A percentile compares a stretch with the other conserved stretches of the same genome.
Conservation (phyloP, 2,797 vertebrate species). For the Aulostomus chinensis region DNA sequence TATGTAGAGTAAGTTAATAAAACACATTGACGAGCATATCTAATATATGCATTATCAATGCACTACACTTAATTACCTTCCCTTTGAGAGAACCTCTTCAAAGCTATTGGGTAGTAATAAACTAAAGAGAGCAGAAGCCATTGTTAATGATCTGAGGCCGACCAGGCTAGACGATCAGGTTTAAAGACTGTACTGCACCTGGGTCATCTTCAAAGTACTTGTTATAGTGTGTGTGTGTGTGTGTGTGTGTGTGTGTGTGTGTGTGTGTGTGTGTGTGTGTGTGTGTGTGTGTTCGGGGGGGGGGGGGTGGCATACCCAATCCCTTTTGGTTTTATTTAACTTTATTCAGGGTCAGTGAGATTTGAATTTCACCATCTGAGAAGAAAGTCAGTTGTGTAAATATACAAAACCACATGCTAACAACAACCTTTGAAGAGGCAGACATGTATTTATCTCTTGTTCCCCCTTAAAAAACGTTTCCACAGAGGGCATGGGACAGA, state of each 20-base stretch:
- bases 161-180: conserved; percentile 80
- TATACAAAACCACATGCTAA: conserved; percentile 12
- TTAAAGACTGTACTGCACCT: conserved; percentile 79
- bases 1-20: background rate
- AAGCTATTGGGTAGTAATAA: conserved; percentile 67
- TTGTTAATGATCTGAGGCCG: conserved; percentile 80
- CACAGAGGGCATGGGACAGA: conserved; percentile 20
- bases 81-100: conserved; percentile 59
- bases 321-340: too few relatives aligned
- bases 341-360: conserved; percentile 47
- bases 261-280: too few relatives aligned
- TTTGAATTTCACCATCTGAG: conserved; percentile 38
- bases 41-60: too few relatives aligned
- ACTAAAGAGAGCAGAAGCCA: conserved; percentile 66
- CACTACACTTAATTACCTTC: too few relatives aligned
- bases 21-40: too few relatives aligned
- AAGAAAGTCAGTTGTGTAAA: conserved; percentile 21
- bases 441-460: background rate
- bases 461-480: too few relatives aligned
- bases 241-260: too few relatives aligned
- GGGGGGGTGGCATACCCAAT: too few relatives aligned
- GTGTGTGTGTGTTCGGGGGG: too few relatives aligned
- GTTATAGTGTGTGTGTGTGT: too few relatives aligned
- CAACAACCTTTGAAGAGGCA: background rate
- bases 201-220: conserved; percentile 70